Conservation (phyloP, 1,140 invertebrate species). For the Drosophila subpulchrella region DNA sequence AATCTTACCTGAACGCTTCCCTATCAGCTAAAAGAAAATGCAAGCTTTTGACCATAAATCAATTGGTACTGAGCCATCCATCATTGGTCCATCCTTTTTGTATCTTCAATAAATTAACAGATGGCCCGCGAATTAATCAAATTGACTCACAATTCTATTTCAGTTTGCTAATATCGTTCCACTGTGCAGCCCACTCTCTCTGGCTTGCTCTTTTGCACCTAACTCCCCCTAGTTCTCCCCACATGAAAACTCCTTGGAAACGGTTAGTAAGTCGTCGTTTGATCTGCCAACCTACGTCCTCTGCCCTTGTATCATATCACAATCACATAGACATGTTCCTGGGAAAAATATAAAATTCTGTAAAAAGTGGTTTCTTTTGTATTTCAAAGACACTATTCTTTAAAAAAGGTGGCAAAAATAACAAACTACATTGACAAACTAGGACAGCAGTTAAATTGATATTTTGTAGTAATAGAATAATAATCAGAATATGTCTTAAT, state of each 20-base stretch:
- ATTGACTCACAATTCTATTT: constrained; percentile 4
- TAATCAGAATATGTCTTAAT: not conserved
- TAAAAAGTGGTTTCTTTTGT: no score
- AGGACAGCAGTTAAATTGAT: no score
- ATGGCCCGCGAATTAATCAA: constrained; percentile 13
- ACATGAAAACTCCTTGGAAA: constrained; percentile 24
- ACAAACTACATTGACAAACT: no score
- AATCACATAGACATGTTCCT: constrained; percentile 16
- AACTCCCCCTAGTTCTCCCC: not conserved
- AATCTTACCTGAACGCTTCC: constrained; percentile 2
- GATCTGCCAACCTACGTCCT: not conserved
- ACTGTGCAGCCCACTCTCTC: constrained; percentile 21
- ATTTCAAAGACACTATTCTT: no score
- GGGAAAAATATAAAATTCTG: not conserved
- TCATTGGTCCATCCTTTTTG: constrained; percentile 19
- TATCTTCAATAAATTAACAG: constrained; percentile 29
- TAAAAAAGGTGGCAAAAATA: no score
- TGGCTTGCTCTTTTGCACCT: not conserved
- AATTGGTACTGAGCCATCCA: constrained; percentile 16
- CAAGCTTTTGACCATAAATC: constrained; percentile 19
- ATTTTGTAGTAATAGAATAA: not conserved
- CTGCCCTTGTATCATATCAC: constrained; percentile 5
- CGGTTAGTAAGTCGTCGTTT: constrained; percentile 2
- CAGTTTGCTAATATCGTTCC: not conserved
- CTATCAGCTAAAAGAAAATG: constrained; percentile 1